Conservation (phyloP, 92 coral and sea anemone species). For the Actinostola sp. region DNA sequence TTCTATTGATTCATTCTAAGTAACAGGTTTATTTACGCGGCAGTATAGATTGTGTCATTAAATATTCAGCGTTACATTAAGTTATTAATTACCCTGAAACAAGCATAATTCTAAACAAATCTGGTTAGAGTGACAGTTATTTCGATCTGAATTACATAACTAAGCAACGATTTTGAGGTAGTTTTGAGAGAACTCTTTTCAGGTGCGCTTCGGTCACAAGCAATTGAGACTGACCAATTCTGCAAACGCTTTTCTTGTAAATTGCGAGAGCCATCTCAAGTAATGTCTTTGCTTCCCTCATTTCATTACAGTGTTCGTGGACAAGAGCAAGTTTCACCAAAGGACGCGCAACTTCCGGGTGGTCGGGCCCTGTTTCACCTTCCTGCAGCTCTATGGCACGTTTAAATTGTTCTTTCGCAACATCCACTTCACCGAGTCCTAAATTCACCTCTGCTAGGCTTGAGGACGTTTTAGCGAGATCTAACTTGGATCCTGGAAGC, state of each 20-base stretch:
- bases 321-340: constrained; percentile 34
- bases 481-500: constrained; percentile 1
- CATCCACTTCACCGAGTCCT: constrained; percentile 24
- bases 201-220: constrained; percentile 20
- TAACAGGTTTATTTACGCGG: too few relatives aligned
- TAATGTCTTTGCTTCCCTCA: constrained; percentile 23
- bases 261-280: constrained; percentile 27
- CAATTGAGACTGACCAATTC: constrained; percentile 5
- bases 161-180: constrained; percentile 13
- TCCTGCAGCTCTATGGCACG: constrained; percentile 28
- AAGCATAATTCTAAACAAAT: too few relatives aligned
- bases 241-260: constrained; percentile 7
- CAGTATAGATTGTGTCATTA: too few relatives aligned
- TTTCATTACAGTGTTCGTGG: constrained; percentile 37
- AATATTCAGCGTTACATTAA: too few relatives aligned
- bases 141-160: constrained; percentile 11
- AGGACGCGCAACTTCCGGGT: constrained; percentile 26
- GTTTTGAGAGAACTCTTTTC: constrained; percentile 22
- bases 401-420: constrained; percentile 23
- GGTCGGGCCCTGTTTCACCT: constrained; percentile 1
- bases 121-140: too few relatives aligned
- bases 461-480: constrained; percentile 18
- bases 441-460: constrained; percentile 27
- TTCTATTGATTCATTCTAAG: too few relatives aligned
- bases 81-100: too few relatives aligned